A percentile compares a stretch with the other conserved stretches of the same genome.
Evolutionary conservation across 2,888 invertebrate genomes (phyloP).

Genomic region (Caenorhabditis sinica): DNA sequence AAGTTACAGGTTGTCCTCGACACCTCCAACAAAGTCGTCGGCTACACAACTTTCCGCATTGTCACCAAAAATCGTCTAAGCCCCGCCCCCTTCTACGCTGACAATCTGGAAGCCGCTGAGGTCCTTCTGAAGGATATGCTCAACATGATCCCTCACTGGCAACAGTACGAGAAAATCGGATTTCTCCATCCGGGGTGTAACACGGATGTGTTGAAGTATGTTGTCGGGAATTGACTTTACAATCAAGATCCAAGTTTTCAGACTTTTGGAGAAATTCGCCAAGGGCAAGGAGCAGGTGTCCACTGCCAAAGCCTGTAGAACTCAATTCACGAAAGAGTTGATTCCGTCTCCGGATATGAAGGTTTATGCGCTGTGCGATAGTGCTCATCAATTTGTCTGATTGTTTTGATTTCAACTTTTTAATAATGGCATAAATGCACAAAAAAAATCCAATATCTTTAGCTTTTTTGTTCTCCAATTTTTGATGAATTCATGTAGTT

Average conservation of each 20-base stretch:
- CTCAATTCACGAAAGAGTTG: constrained; percentile 66
- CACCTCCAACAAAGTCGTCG: constrained; percentile 53
- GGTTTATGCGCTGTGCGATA: constrained; percentile 62
- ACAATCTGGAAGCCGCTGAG: constrained; percentile 57
- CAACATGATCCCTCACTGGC: constrained; percentile 48
- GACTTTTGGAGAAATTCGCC: constrained; percentile 42
- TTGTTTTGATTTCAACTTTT: too few species aligned
- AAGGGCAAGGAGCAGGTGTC: constrained; percentile 41
- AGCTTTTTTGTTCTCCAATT: too few species aligned
- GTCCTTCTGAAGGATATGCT: constrained; percentile 51
- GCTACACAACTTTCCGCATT: constrained; percentile 64
- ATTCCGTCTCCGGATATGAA: constrained; percentile 57
- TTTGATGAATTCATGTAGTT: too few species aligned
- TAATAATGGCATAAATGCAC: too few species aligned
- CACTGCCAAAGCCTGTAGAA: constrained; percentile 35
- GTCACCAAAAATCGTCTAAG: constrained; percentile 46
- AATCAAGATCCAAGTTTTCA: too few species aligned
- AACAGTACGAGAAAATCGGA: constrained; percentile 33
- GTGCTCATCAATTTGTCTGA: constrained; percentile 68
- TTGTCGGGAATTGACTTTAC: background rate
- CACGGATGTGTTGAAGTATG: constrained; percentile 38
- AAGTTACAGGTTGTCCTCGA: constrained; percentile 55
- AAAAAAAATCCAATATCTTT: too few species aligned
- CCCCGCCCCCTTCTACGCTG: constrained; percentile 67
- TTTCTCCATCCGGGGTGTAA: constrained; percentile 63